A percentile compares a stretch with the other conserved stretches of the same genome.
Evolutionary conservation across 2,888 invertebrate species (phyloP).

Genomic region (Conops quadrifasciatus): DNA sequence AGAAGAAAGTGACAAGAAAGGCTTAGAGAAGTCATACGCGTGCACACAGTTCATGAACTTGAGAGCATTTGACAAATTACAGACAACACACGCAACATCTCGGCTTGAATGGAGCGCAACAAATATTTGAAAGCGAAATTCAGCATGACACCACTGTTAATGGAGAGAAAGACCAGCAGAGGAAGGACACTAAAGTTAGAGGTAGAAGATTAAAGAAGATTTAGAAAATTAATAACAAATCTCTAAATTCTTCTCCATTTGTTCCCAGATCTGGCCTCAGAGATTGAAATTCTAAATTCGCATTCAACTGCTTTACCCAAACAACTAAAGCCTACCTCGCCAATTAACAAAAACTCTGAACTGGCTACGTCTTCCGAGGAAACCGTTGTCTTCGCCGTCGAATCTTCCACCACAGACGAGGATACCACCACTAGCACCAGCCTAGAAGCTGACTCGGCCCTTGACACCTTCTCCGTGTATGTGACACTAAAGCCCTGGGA

Average conservation of each 20-base stretch:
- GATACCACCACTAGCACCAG: constrained; percentile 17
- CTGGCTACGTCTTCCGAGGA: constrained; percentile 53
- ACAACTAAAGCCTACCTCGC: constrained; percentile 28
- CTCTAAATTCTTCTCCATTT: background rate
- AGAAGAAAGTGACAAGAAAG: background rate
- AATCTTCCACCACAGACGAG: constrained; percentile 34
- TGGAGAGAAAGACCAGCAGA: constrained; percentile 45
- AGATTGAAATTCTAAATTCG: constrained; percentile 53
- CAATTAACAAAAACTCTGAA: constrained; percentile 49
- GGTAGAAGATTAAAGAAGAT: too few relatives aligned
- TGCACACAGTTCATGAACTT: constrained; percentile 19
- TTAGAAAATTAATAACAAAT: too few relatives aligned
- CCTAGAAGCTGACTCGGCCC: constrained; percentile 3
- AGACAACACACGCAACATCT: constrained; percentile 85
- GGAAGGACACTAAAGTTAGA: background rate
- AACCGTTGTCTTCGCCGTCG: constrained; percentile 29
- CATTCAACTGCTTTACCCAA: constrained; percentile 44
- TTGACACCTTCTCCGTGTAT: constrained; percentile 38
- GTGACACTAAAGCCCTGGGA: constrained; percentile 57
- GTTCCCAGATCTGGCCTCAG: constrained; percentile 41
- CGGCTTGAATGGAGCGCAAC: constrained; percentile 66
- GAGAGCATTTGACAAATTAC: constrained; percentile 39
- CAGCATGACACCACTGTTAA: constrained; percentile 50
- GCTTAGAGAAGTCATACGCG: background rate
- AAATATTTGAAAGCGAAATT: constrained; percentile 52